Base-by-base conservation (phyloP, 1,140 invertebrate genomes). In the Coptotermes formosanus region DNA sequence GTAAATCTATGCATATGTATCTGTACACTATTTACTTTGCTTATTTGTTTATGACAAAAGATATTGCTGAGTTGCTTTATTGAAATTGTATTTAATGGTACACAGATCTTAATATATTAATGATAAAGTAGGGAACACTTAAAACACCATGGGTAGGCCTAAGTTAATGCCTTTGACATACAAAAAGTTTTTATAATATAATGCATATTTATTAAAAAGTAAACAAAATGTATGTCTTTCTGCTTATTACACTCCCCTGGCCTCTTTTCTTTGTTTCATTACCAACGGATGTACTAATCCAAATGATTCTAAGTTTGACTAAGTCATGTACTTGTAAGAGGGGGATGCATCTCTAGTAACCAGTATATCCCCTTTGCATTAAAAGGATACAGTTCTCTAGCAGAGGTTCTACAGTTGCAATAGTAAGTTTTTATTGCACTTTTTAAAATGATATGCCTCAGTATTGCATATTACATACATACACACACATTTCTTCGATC, bases 11-110 rank as follows among this genome's bases (percentile, higher is more conserved):
- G n/a, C 64, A 6, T 64, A 19, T n/a, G 19, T 64, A 64, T 64
- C 59, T 64, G 59, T 64, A 64, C 19, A 64, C 59, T 75, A 25
- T 75, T 75, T 30, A 75, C 64, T 14, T 30, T 75, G n/a, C 64
- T n/a, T 75, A 75, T 30, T 75, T 75, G n/a, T 30, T 8, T 8
- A 7, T 75, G n/a, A 75, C 6, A 8, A n/a, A 75, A 75, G 25
- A 30, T 75, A 75, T 75, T 75, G 64, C 64, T n/a, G n/a, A 75
- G 64, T 75, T 75, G 64, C 64, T 75, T 75, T 75, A 75, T 75
- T 75, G 64, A 75, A 75, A 75, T 75, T 75, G 64, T 25, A 75
- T 75, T 75, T 75, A 30, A n/a, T n/a, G 64, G 64, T 75, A 30
- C 64, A 75, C 30, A 75, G n/a, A 75, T n/a, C 4, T 75, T 75